Evolutionary conservation across 1,140 invertebrate species (phyloP).

Genomic region (Nephila pilipes): DNA sequence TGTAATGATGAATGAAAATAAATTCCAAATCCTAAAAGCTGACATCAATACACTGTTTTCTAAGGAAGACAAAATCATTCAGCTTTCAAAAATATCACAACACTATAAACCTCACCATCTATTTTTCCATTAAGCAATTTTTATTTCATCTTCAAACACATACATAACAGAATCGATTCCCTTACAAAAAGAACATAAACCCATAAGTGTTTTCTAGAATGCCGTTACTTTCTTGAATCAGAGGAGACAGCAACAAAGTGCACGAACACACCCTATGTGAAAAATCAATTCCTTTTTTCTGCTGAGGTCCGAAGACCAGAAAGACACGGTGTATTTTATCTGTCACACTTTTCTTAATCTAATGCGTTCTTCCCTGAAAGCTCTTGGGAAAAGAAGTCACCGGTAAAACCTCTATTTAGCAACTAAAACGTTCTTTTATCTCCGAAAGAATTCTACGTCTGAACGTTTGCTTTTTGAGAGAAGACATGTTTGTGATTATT

Average conservation of each 20-base stretch:
- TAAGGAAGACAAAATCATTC: too few species aligned
- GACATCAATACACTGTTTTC: too few species aligned
- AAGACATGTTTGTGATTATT: neutral
- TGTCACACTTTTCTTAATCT: conserved; percentile 20
- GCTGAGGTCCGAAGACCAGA: neutral
- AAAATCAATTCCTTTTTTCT: neutral
- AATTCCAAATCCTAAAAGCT: too few species aligned
- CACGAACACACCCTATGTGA: neutral
- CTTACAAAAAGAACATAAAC: too few species aligned
- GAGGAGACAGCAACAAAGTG: neutral
- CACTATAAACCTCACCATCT: too few species aligned
- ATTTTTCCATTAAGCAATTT: too few species aligned
- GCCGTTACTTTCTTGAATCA: too few species aligned
- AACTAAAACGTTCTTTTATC: conserved; percentile 14
- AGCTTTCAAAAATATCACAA: too few species aligned
- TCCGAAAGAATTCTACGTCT: neutral
- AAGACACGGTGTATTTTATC: conserved; percentile 20
- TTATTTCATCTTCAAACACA: too few species aligned
- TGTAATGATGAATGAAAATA: too few species aligned
- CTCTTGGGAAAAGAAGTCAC: neutral
- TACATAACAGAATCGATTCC: too few species aligned
- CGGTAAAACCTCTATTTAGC: conserved; percentile 6
- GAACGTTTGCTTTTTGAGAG: neutral
- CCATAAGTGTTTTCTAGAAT: too few species aligned
- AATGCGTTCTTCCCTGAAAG: conserved; percentile 15